Conservation (phyloP, 2,113 vertebrate genomes). For the Meleagris gallopavo region DNA sequence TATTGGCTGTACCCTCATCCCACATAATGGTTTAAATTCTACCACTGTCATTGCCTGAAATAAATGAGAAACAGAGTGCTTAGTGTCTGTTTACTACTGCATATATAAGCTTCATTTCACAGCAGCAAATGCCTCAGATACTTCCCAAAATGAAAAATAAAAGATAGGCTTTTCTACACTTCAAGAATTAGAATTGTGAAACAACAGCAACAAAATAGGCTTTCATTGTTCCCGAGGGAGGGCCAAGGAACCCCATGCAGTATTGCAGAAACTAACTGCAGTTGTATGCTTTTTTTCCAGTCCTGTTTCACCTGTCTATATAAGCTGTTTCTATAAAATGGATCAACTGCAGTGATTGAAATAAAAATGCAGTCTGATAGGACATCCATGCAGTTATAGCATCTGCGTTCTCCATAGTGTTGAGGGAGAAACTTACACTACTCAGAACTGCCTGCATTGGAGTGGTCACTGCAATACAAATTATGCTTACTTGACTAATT, state of each 20-base stretch:
- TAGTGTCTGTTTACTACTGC: constrained; percentile 61
- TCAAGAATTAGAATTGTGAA: not conserved
- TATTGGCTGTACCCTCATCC: constrained; percentile 73
- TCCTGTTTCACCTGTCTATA: not conserved
- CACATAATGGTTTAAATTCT: constrained; percentile 67
- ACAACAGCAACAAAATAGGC: not conserved
- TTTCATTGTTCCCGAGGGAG: not conserved
- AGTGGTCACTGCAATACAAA: not conserved
- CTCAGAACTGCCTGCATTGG: not conserved
- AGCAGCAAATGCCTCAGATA: constrained; percentile 32
- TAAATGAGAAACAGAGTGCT: constrained; percentile 76
- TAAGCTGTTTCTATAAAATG: not conserved
- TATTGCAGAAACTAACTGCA: not conserved
- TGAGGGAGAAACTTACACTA: not conserved
- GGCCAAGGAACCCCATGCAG: not conserved
- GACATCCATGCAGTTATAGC: accelerated
- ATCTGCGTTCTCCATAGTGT: not conserved
- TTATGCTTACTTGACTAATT: not conserved
- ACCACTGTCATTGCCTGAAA: constrained; percentile 75
- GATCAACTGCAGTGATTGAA: not conserved
- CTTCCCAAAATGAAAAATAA: not conserved
- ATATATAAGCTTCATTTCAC: constrained; percentile 42
- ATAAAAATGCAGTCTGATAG: not conserved
- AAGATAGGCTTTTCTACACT: not conserved
- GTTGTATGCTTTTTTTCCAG: not conserved